phyloP scores from a whole-genome alignment of 2,888 invertebrate species.

The Frankliniella intonsa region DNA sequence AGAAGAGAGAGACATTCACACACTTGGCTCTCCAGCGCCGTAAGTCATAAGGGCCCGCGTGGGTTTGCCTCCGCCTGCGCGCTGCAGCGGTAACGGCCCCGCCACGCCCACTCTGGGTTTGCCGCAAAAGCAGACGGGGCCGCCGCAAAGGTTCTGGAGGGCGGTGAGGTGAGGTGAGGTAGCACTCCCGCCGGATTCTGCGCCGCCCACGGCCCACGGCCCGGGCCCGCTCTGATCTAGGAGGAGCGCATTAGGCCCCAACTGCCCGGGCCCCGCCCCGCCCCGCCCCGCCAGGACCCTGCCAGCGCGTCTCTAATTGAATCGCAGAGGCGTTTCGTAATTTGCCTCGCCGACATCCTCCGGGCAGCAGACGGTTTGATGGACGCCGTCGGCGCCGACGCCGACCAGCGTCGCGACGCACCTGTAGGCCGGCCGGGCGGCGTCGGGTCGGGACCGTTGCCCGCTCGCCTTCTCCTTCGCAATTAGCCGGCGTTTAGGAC shows the following conservation, averaged over 20 bases:
- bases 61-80: no score
- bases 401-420: not conserved
- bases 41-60: not conserved
- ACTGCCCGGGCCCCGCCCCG: not conserved
- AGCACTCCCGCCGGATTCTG: not conserved
- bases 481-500: conserved; percentile 5
- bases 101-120: no score
- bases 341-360: not conserved
- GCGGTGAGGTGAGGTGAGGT: not conserved
- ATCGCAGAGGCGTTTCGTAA: conserved; percentile 1
- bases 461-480: not conserved
- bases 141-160: not conserved
- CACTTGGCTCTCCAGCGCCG: not conserved
- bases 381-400: not conserved
- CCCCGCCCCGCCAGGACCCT: no score
- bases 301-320: not conserved
- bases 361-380: not conserved
- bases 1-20: not conserved
- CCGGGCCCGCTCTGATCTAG: no score
- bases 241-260: no score
- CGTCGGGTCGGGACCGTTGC: not conserved
- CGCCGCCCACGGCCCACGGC: not conserved
- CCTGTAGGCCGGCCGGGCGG: not conserved
- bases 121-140: no score
- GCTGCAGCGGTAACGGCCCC: no score